Evolutionary conservation across 2,888 invertebrate genomes (phyloP).

Genomic region (Eupithecia dodoneata): DNA sequence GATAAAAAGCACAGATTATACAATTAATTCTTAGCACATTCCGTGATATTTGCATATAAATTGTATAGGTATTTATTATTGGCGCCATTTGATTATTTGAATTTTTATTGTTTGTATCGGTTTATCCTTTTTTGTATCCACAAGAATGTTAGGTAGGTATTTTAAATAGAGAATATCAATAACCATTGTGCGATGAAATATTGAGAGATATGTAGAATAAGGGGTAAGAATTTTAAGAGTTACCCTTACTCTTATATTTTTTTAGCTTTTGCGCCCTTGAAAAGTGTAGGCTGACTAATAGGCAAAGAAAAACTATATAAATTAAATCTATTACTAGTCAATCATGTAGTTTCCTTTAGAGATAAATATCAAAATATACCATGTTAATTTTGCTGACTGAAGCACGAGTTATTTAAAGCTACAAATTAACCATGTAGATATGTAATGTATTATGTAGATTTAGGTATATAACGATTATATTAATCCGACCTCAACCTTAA

Average conservation of each 20-base stretch:
- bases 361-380: neutral
- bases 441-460: neutral
- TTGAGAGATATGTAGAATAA: too few species aligned
- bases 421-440: neutral
- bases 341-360: neutral
- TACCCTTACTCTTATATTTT: too few species aligned
- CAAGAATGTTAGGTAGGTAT: neutral
- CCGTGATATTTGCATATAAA: slow-evolving; percentile 39
- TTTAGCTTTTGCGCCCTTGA: too few species aligned
- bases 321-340: neutral
- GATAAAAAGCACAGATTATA: slow-evolving; percentile 39
- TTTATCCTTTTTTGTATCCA: neutral
- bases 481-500: slow-evolving; percentile 12
- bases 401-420: neutral
- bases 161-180: neutral
- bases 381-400: neutral
- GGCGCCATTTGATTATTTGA: slow-evolving; percentile 52
- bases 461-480: neutral
- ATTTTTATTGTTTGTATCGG: slow-evolving; percentile 21
- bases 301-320: neutral
- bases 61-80: slow-evolving; percentile 47
- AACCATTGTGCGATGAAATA: neutral
- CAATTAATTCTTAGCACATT: slow-evolving; percentile 43
- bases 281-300: neutral
- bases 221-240: too few species aligned